These are phyloP conservation scores for Myotis brandtii DNA, from an alignment of 2,113 vertebrate species.

Conservation along the genomic window DNA sequence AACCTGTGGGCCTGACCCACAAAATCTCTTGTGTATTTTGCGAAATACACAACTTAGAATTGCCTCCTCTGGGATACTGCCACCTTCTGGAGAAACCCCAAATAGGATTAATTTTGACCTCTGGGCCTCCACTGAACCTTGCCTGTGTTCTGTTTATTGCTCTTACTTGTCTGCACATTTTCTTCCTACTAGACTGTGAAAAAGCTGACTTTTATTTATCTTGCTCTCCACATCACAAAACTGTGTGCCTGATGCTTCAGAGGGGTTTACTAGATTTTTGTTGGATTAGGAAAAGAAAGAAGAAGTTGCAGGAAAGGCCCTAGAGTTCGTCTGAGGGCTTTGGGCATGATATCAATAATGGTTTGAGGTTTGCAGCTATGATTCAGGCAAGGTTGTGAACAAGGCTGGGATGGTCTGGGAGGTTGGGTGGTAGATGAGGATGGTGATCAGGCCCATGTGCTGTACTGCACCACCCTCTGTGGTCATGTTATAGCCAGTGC, in stretches of 20 bases:
- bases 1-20: not conserved
- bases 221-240: not conserved
- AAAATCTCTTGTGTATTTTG: not conserved
- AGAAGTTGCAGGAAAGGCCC: not conserved
- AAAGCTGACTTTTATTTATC: not conserved
- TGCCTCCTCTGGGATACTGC: not conserved
- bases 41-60: not conserved
- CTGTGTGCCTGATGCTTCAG: not conserved
- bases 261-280: not conserved
- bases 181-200: not conserved
- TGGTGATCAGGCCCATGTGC: not conserved
- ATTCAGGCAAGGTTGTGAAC: not conserved
- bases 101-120: not conserved
- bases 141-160: not conserved
- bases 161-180: not conserved
- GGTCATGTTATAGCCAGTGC: not conserved
- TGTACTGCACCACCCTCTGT: not conserved
- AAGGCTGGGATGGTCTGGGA: not conserved
- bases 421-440: not conserved
- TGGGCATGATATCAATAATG: not conserved
- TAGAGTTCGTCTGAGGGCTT: not conserved
- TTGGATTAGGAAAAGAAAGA: not conserved
- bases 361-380: not conserved
- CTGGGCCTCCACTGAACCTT: not conserved
- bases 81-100: not conserved